phyloP scores from a whole-genome alignment of 2,888 invertebrate genomes.

The Notocelia uddmanniana region DNA sequence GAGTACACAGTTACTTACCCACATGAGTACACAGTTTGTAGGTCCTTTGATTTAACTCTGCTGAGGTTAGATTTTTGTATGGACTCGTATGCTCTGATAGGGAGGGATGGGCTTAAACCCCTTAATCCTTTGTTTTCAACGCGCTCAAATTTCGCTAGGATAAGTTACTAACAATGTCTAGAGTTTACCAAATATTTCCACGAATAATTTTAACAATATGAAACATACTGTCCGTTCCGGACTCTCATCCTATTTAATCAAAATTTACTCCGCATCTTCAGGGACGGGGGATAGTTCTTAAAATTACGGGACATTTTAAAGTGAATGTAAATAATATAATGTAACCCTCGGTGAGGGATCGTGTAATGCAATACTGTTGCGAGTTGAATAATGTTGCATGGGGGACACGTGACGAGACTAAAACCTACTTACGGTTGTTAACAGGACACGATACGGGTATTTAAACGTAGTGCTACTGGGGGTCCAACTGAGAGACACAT shows the following conservation, averaged over 20 bases:
- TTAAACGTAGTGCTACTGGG: background rate
- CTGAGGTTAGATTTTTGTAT: too few species aligned
- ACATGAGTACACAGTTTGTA: too few species aligned
- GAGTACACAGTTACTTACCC: too few species aligned
- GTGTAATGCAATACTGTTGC: slow-evolving; percentile 22
- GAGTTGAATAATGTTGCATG: slow-evolving; percentile 11
- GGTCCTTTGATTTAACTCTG: too few species aligned
- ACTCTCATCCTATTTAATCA: background rate
- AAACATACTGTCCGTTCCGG: background rate
- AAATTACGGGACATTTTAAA: slow-evolving; percentile 20
- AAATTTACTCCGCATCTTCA: slow-evolving; percentile 8
- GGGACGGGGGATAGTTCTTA: slow-evolving; percentile 19
- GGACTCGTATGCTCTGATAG: too few species aligned
- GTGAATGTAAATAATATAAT: slow-evolving; percentile 4
- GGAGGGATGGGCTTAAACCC: too few species aligned
- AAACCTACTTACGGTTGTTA: slow-evolving; percentile 4
- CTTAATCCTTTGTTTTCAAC: too few species aligned
- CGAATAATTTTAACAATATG: background rate
- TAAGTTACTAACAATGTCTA: background rate
- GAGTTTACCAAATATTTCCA: background rate
- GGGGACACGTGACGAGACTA: slow-evolving; percentile 9
- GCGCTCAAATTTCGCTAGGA: too few species aligned
- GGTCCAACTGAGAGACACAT: background rate
- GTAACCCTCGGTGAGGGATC: slow-evolving; percentile 15
- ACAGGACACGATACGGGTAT: background rate